phyloP scores from a whole-genome alignment of 2,888 invertebrate genomes.

The Myopa tessellatipennis region DNA sequence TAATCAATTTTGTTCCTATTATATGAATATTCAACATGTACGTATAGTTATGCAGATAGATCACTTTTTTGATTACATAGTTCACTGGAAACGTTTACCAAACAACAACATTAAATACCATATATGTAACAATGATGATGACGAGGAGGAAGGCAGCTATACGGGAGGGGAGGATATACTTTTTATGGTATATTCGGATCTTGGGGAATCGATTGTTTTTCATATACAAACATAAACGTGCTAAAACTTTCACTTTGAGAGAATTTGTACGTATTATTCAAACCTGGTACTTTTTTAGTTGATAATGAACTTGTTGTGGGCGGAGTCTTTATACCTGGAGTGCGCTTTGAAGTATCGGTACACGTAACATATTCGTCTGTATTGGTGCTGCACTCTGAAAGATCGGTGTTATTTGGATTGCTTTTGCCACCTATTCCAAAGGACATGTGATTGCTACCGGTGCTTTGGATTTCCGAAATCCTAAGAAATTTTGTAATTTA shows the following conservation, averaged over 20 bases:
- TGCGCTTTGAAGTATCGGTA: conserved; percentile 78
- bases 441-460: conserved; percentile 71
- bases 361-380: conserved; percentile 91
- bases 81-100: conserved; percentile 59
- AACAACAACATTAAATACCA: conserved; percentile 67
- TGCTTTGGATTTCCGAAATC: conserved; percentile 21
- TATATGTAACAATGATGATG: conserved; percentile 35
- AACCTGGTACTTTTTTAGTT: conserved; percentile 69
- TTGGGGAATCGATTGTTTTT: not conserved
- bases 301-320: conserved; percentile 69
- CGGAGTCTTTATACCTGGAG: conserved; percentile 70
- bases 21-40: too few species aligned
- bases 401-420: conserved; percentile 70
- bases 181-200: too few species aligned
- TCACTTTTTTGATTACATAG: not conserved
- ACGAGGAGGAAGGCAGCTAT: not conserved
- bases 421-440: conserved; percentile 22
- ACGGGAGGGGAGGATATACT: too few species aligned
- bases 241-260: conserved; percentile 43
- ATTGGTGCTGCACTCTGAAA: conserved; percentile 87
- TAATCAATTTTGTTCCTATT: not conserved
- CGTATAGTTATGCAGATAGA: not conserved
- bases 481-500: not conserved
- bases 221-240: conserved; percentile 36
- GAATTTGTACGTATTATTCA: conserved; percentile 53